A percentile compares a stretch with the other conserved stretches of the same genome.
Evolutionary conservation across 2,888 invertebrate genomes (phyloP).

Genomic region (Abrostola tripartita): DNA sequence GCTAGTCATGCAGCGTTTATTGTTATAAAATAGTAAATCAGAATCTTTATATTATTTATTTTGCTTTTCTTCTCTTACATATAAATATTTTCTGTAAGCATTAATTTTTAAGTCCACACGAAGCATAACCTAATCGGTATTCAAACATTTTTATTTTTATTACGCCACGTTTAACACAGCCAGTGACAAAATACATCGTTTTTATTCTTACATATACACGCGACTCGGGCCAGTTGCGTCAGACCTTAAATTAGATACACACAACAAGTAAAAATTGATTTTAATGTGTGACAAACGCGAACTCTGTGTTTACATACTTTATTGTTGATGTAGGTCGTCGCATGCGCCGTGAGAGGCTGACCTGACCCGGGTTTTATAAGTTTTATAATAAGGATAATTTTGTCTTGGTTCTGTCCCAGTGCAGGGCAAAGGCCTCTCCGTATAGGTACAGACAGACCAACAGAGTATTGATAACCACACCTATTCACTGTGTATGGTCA

Average conservation of each 20-base stretch:
- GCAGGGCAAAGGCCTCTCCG: neutral
- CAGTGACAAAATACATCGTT: neutral
- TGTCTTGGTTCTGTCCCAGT: neutral
- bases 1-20: too few relatives aligned
- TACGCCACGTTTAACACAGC: conserved; percentile 1
- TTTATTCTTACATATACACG: conserved; percentile 2
- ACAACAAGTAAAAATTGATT: conserved; percentile 22
- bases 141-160: neutral
- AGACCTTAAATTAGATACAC: conserved; percentile 22
- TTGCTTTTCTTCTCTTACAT: too few relatives aligned
- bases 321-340: conserved; percentile 40
- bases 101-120: too few relatives aligned
- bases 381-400: conserved; percentile 4
- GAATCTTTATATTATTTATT: too few relatives aligned
- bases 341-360: conserved; percentile 12
- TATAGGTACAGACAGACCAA: too few relatives aligned
- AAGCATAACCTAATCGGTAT: neutral
- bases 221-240: conserved; percentile 19
- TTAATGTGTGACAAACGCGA: conserved; percentile 18
- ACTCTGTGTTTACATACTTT: conserved; percentile 18
- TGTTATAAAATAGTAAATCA: too few relatives aligned
- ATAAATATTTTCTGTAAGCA: too few relatives aligned
- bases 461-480: too few relatives aligned
- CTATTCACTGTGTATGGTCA: too few relatives aligned
- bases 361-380: conserved; percentile 12